These are phyloP conservation scores for Caranx melampygus DNA, from an alignment of 2,113 vertebrate species.

Conservation along the genomic window DNA sequence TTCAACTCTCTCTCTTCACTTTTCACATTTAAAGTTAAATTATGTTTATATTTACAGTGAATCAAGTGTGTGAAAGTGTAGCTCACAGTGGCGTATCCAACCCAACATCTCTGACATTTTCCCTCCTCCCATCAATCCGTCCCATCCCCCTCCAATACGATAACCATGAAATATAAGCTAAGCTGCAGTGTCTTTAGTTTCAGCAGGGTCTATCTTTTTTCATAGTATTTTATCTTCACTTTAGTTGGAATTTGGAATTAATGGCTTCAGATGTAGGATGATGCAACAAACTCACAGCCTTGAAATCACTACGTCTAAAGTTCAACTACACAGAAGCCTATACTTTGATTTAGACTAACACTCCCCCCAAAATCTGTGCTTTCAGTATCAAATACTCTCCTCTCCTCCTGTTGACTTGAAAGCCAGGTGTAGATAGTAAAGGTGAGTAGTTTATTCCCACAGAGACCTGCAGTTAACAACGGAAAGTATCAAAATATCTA, in stretches of 20 bases:
- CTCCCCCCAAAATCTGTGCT: conserved; percentile 5
- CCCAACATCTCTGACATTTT: neutral
- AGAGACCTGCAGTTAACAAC: neutral
- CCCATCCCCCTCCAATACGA: conserved; percentile 11
- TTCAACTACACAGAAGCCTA: conserved; percentile 15
- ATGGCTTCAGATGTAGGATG: conserved; percentile 37
- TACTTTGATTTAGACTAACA: conserved; percentile 26
- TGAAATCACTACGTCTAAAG: conserved; percentile 45
- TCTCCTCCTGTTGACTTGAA: conserved; percentile 22
- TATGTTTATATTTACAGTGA: too few species aligned
- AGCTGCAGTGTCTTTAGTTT: conserved; percentile 20
- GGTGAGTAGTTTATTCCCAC: conserved; percentile 1
- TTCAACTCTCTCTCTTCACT: neutral
- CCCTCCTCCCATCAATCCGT: neutral
- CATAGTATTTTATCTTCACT: conserved; percentile 15
- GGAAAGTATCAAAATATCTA: neutral
- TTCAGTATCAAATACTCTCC: conserved; percentile 20
- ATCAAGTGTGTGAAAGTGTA: neutral
- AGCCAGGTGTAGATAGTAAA: neutral
- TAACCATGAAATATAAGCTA: conserved; percentile 16
- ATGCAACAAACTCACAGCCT: conserved; percentile 46
- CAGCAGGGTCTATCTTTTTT: conserved; percentile 17
- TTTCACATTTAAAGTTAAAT: too few species aligned
- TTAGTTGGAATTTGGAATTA: conserved; percentile 30
- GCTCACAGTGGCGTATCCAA: neutral